phyloP scores from a whole-genome alignment of 2,797 vertebrate genomes.

The Protonibea diacanthus region DNA sequence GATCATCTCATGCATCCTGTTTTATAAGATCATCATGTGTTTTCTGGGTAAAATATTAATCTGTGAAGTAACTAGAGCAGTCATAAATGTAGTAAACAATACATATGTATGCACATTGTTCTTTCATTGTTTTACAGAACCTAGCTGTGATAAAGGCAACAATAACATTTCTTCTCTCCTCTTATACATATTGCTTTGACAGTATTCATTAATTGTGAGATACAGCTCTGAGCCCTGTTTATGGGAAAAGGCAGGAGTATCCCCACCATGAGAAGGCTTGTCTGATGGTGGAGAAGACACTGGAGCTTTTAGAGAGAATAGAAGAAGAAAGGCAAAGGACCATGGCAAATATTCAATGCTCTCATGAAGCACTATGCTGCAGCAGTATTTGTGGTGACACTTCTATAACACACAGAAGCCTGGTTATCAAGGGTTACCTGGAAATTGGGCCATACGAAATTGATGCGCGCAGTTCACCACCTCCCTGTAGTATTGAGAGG shows the following conservation, averaged over 20 bases:
- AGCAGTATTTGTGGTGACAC: not conserved
- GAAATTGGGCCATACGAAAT: constrained; percentile 44
- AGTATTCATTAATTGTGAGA: not conserved
- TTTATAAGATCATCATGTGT: not conserved
- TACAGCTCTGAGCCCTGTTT: too few species aligned
- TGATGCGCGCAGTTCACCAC: constrained; percentile 76
- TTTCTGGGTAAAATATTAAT: not conserved
- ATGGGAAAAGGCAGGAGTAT: not conserved
- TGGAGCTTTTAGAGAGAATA: not conserved
- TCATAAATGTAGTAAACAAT: not conserved
- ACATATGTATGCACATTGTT: not conserved
- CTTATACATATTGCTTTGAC: too few species aligned
- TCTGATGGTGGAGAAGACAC: not conserved
- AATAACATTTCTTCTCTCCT: too few species aligned
- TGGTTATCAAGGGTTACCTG: constrained; percentile 13
- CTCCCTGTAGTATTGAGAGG: constrained; percentile 81
- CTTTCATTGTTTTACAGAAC: too few species aligned
- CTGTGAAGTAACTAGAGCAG: not conserved
- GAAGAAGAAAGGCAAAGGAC: not conserved
- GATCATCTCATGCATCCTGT: not conserved
- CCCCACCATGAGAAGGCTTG: not conserved
- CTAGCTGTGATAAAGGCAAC: too few species aligned
- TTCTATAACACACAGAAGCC: not conserved
- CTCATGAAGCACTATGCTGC: not conserved
- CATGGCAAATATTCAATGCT: not conserved